Base-by-base conservation (phyloP, 2,888 invertebrate species). In the Thecophora atra region DNA sequence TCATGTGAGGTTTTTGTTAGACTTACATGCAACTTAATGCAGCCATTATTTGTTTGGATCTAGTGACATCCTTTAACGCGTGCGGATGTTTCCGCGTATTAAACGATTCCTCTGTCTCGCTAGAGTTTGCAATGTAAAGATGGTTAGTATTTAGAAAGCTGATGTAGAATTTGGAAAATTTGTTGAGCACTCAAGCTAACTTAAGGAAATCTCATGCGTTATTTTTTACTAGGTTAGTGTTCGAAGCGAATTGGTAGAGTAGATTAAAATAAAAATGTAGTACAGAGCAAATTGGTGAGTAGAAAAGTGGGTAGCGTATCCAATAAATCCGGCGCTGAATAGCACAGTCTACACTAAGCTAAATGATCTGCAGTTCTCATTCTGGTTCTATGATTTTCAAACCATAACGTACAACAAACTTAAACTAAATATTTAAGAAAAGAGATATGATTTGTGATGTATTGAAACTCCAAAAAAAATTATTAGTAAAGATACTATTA, bases 401-500 rank as follows among this genome's bases (percentile, higher is more conserved):
- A 21, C 2, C 26, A 56, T 19, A 60, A 28, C 17, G 15, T 28
- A 60, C 21, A 60, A 60, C 58, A 24, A 26, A 60, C n/a, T 17
- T 19, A 19, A 63, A 15, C 37, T 44, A 28, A 62, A 17, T 11
- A 37, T n/a, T n/a, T n/a, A n/a, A n/a, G n/a, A n/a, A n/a, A 6
- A 37, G 11, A 37, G 1, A 37, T 19, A 11, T 37, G 54, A 54
- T 30, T 19, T 26, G 19, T 13, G 30, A 1, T n/a, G 54, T 19
- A 28, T 52, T 30, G 4, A 54, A 37, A 30, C 3, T n/a, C n/a
- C n/a, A n/a, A 67, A 54, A 24, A 6, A 13, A 54, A n/a, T 37
- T 64, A 44, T 4, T 87, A 37, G 30, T 37, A 44, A 76, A 67
- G 73, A 51, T 58, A 3, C 7, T 21, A 56, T 30, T 5, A 47